Percentiles rank a stretch among this genome's conserved stretches.
Evolutionary conservation across 2,113 vertebrate genomes (phyloP).

Genomic region (Daphoenositta chrysoptera): DNA sequence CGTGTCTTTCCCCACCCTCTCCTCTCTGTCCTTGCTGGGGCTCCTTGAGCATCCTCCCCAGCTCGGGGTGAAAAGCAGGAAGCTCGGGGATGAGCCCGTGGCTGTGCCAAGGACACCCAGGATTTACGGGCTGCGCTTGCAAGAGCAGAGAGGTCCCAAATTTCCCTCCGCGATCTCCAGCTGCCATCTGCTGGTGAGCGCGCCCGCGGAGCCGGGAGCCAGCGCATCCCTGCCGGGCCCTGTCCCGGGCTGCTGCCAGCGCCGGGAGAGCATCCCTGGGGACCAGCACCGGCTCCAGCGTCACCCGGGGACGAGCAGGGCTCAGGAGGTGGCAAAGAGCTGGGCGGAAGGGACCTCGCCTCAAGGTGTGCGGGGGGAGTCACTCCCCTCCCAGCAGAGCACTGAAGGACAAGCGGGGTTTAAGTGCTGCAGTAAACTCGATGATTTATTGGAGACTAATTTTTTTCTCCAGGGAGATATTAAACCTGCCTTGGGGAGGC

Average conservation of each 20-base stretch:
- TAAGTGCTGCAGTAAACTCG: neutral
- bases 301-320: rapidly evolving
- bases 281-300: rapidly evolving
- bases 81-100: rapidly evolving
- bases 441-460: neutral
- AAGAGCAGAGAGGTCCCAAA: rapidly evolving
- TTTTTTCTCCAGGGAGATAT: neutral
- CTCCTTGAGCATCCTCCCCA: rapidly evolving
- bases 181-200: conserved; percentile 63
- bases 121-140: neutral
- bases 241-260: too few species aligned
- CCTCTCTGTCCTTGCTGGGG: neutral
- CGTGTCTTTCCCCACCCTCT: rapidly evolving
- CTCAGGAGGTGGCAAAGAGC: neutral
- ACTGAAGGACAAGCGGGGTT: neutral
- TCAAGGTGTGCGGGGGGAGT: rapidly evolving
- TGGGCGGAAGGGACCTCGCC: neutral
- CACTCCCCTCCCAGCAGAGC: rapidly evolving
- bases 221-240: neutral
- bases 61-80: rapidly evolving
- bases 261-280: neutral
- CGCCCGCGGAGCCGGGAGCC: rapidly evolving
- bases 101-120: neutral
- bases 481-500: neutral
- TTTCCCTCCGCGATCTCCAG: conserved; percentile 18